Percentiles rank a stretch among this genome's conserved stretches.
Conservation (phyloP, 2,113 vertebrate genomes). For the Hyperoodon ampullatus region DNA sequence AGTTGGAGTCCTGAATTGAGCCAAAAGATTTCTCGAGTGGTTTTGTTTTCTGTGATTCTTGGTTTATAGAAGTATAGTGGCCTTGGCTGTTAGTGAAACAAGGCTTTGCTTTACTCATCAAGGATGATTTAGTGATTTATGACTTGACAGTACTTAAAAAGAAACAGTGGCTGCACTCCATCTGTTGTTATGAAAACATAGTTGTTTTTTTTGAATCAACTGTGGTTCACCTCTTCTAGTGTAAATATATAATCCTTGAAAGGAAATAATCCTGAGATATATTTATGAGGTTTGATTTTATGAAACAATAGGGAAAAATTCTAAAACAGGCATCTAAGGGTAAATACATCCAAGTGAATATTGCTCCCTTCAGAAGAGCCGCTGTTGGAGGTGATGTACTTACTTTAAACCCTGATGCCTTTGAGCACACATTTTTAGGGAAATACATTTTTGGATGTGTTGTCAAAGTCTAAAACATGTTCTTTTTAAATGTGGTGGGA, state of each 20-base stretch:
- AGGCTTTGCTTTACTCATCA: background rate
- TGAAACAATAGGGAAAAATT: slow-evolving; percentile 16
- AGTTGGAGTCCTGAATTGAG: slow-evolving; percentile 18
- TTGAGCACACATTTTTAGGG: slow-evolving; percentile 11
- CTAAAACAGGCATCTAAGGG: background rate
- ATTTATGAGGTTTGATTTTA: background rate
- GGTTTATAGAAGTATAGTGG: background rate
- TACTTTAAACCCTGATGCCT: background rate
- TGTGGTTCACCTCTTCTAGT: background rate
- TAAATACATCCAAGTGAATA: background rate
- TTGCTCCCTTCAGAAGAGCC: background rate
- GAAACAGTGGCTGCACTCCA: background rate
- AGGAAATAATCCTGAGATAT: slow-evolving; percentile 26
- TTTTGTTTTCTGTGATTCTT: slow-evolving; percentile 43
- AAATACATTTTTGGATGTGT: background rate
- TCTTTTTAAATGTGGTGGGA: slow-evolving; percentile 9
- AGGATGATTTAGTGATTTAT: background rate
- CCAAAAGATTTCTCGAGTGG: background rate
- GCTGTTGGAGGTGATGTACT: background rate
- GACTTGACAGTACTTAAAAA: background rate
- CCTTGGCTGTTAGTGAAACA: background rate
- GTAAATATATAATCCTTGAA: background rate
- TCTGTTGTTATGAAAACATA: background rate
- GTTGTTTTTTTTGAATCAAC: background rate
- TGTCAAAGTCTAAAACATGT: background rate